Conservation (phyloP, 2,113 vertebrate genomes). For the Paratilapia polleni region DNA sequence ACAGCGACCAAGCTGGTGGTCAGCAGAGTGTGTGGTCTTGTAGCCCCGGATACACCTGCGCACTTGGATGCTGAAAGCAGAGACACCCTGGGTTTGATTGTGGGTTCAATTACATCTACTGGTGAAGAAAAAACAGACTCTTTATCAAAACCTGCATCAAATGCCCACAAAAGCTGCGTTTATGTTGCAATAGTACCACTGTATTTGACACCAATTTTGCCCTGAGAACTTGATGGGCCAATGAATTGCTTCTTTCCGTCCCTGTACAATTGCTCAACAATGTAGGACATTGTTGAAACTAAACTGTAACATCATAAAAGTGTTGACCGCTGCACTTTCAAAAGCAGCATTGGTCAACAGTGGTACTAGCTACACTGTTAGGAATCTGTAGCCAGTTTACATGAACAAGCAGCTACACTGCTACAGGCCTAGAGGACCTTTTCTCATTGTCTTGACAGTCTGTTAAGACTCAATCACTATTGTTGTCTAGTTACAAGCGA, state of each 20-base stretch:
- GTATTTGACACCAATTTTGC: not conserved
- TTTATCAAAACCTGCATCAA: slow-evolving; percentile 39
- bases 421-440: slow-evolving; percentile 2
- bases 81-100: slow-evolving; percentile 57
- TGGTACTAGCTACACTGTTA: not conserved
- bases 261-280: slow-evolving; percentile 11
- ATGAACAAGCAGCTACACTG: not conserved
- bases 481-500: slow-evolving; percentile 59
- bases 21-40: slow-evolving; percentile 74
- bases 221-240: not conserved
- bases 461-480: slow-evolving; percentile 52
- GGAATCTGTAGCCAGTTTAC: not conserved
- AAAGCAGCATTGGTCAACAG: slow-evolving; percentile 42
- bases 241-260: not conserved
- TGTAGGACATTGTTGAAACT: not conserved
- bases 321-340: slow-evolving; percentile 13
- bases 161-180: not conserved
- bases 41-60: slow-evolving; percentile 70
- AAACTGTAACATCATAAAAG: slow-evolving; percentile 21
- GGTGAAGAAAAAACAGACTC: slow-evolving; percentile 26
- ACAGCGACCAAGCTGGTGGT: slow-evolving; percentile 53
- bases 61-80: slow-evolving; percentile 58
- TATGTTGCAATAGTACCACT: not conserved
- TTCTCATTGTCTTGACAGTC: slow-evolving; percentile 63
- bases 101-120: slow-evolving; percentile 44